Percentiles rank a stretch among this genome's conserved stretches.
phyloP scores from a whole-genome alignment of 2,113 vertebrate genomes.

The Peromyscus maniculatus region DNA sequence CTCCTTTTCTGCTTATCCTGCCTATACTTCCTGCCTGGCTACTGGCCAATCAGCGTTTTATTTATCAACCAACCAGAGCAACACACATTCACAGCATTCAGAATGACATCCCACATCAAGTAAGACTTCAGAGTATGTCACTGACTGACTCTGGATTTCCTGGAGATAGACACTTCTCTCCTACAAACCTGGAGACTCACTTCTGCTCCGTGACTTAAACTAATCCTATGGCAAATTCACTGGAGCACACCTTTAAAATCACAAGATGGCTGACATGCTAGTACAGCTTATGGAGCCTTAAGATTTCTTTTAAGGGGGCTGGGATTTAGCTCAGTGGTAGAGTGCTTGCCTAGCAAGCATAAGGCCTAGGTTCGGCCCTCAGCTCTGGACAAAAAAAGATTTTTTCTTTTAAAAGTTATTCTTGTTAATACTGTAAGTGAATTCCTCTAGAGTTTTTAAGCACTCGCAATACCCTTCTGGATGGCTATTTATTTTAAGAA shows the following conservation, averaged over 20 bases:
- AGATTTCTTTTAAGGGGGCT: background rate
- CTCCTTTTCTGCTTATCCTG: no score
- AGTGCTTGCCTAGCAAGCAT: no score
- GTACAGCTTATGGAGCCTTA: background rate
- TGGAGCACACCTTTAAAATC: background rate
- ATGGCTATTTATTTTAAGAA: conserved; percentile 20
- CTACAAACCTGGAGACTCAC: background rate
- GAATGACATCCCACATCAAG: no score
- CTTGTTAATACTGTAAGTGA: background rate
- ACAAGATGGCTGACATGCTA: background rate
- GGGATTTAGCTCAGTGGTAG: no score
- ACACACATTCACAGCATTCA: no score
- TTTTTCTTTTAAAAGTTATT: background rate
- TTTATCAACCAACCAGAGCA: no score
- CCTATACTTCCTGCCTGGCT: no score
- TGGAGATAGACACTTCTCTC: background rate
- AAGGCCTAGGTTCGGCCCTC: no score
- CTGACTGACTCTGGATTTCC: background rate
- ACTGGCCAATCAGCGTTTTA: no score
- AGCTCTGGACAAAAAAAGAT: no score
- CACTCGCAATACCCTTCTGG: background rate
- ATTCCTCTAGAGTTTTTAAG: background rate
- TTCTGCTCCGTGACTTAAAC: background rate
- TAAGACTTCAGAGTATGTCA: background rate
- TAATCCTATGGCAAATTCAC: background rate